phyloP scores from a whole-genome alignment of 2,113 vertebrate species.

The Triplophysa rosa region DNA sequence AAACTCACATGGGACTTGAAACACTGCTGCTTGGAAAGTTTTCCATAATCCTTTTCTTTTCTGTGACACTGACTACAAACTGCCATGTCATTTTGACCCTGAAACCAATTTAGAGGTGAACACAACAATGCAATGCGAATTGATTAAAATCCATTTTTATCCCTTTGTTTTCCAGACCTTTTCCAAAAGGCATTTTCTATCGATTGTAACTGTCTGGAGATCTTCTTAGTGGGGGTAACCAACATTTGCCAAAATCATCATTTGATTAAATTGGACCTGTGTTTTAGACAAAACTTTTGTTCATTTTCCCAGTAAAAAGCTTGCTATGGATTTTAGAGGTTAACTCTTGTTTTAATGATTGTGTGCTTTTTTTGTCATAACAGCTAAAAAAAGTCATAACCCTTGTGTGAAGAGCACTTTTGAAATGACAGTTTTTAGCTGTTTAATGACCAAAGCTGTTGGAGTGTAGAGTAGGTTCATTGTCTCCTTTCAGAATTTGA shows the following conservation, averaged over 20 bases:
- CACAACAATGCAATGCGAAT: not conserved
- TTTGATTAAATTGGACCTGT: too few species aligned
- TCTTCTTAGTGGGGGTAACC: too few species aligned
- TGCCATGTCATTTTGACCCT: not conserved
- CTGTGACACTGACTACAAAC: constrained; percentile 4
- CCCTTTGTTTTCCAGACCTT: not conserved
- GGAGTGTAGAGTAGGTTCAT: not conserved
- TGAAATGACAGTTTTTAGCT: constrained; percentile 17
- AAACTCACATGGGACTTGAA: not conserved
- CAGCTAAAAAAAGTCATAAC: not conserved
- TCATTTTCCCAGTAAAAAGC: too few species aligned
- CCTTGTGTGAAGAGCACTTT: not conserved
- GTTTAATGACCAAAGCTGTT: not conserved
- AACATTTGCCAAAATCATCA: too few species aligned
- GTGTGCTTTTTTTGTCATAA: not conserved
- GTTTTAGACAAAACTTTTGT: too few species aligned
- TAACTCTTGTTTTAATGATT: not conserved
- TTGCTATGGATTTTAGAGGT: too few species aligned
- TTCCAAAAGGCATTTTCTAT: not conserved
- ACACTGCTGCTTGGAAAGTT: constrained; percentile 8
- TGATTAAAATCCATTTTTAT: not conserved
- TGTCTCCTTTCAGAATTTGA: not conserved
- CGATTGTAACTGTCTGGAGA: too few species aligned
- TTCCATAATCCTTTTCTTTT: not conserved
- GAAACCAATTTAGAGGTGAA: not conserved